Conservation (phyloP, 2,888 invertebrate species). For the Dastarcus helophoroides region DNA sequence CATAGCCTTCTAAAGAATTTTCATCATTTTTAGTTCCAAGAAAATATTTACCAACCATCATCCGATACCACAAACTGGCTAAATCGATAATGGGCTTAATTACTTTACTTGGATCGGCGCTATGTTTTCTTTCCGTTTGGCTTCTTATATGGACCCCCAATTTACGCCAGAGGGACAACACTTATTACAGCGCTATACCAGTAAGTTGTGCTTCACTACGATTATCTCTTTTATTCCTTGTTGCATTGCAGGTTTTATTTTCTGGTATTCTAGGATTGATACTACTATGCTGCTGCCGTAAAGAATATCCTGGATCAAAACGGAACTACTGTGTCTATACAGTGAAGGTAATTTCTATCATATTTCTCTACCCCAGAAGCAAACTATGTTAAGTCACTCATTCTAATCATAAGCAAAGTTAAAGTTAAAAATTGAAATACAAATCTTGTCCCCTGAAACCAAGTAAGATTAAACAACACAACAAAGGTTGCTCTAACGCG, state of each 20-base stretch:
- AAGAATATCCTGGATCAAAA: slow-evolving; percentile 35
- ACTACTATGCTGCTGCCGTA: slow-evolving; percentile 35
- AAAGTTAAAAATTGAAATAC: too few species aligned
- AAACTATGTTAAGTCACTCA: too few species aligned
- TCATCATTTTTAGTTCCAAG: slow-evolving; percentile 37
- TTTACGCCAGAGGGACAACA: slow-evolving; percentile 47
- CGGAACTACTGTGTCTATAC: slow-evolving; percentile 32
- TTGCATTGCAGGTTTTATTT: slow-evolving; percentile 29
- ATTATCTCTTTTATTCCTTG: slow-evolving; percentile 1
- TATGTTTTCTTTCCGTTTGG: slow-evolving; percentile 47
- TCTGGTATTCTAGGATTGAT: slow-evolving; percentile 35
- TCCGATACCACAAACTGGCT: slow-evolving; percentile 39
- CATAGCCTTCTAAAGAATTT: too few species aligned
- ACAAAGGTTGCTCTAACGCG: too few species aligned
- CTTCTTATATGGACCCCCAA: slow-evolving; percentile 48
- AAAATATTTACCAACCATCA: slow-evolving; percentile 40
- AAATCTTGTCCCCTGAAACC: too few species aligned
- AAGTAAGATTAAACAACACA: too few species aligned
- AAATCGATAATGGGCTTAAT: slow-evolving; percentile 40
- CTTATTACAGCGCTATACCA: slow-evolving; percentile 53
- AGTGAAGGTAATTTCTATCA: too few species aligned
- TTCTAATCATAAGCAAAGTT: too few species aligned
- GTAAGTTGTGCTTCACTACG: slow-evolving; percentile 36
- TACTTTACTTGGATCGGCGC: slow-evolving; percentile 42
- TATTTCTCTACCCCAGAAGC: too few species aligned